These are phyloP conservation scores for Albula goreensis DNA, from an alignment of 2,113 vertebrate genomes.

Conservation along the genomic window DNA sequence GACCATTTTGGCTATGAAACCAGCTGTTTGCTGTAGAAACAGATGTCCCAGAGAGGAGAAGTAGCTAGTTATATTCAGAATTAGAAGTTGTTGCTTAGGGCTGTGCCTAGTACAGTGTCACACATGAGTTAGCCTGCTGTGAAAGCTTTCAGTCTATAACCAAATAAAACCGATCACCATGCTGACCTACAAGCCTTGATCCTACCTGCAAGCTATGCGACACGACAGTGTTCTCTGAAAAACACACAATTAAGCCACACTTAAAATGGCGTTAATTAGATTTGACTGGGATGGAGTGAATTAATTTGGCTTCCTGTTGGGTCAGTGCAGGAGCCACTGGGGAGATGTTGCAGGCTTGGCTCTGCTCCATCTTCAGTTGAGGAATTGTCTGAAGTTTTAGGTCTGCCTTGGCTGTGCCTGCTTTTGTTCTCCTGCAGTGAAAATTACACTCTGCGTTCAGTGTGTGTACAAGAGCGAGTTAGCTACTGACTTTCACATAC, in stretches of 20 bases:
- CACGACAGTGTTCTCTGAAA: slow-evolving; percentile 12
- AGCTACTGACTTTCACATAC: too few species aligned
- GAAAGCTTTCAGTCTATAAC: too few species aligned
- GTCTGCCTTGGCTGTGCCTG: slow-evolving; percentile 14
- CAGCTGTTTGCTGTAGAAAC: not conserved
- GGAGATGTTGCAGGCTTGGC: slow-evolving; percentile 44
- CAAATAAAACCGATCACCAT: not conserved
- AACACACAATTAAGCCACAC: slow-evolving; percentile 32
- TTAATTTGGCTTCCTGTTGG: slow-evolving; percentile 50
- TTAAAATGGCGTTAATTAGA: slow-evolving; percentile 40
- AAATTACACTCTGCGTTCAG: not conserved
- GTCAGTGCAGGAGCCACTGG: slow-evolving; percentile 47
- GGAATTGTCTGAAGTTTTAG: slow-evolving; percentile 47
- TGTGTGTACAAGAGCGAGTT: not conserved
- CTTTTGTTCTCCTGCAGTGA: not conserved
- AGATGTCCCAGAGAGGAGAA: not conserved
- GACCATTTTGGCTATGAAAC: not conserved
- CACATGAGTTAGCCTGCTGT: too few species aligned
- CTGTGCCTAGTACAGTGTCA: too few species aligned
- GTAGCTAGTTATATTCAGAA: not conserved
- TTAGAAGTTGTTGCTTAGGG: not conserved
- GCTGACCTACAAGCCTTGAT: not conserved
- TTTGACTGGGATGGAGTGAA: slow-evolving; percentile 46
- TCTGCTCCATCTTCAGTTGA: slow-evolving; percentile 23
- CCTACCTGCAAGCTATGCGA: not conserved